Conservation (phyloP, 2,888 invertebrate genomes). For the Metallyticus violacea region DNA sequence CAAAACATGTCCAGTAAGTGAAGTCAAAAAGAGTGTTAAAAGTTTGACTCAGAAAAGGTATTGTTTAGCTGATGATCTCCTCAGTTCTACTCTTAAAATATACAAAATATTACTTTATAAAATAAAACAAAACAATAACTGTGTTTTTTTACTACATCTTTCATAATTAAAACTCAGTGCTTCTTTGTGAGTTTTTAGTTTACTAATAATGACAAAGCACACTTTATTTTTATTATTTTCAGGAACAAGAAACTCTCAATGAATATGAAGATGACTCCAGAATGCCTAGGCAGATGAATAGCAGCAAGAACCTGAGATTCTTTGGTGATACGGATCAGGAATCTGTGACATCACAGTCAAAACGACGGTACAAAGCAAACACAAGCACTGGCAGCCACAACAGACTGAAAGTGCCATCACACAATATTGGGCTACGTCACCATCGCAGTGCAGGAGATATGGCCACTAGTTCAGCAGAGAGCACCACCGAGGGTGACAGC, state of each 20-base stretch:
- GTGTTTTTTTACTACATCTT: no score
- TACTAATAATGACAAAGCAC: no score
- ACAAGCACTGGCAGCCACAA: conserved; percentile 36
- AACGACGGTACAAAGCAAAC: conserved; percentile 30
- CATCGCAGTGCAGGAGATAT: conserved; percentile 32
- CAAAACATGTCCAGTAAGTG: no score
- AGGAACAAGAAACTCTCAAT: background rate
- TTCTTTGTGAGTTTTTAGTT: no score
- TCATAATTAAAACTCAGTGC: no score
- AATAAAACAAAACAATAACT: no score
- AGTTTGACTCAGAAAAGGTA: no score
- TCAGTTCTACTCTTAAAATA: no score
- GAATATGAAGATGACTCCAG: conserved; percentile 4
- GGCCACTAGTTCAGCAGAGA: conserved; percentile 44
- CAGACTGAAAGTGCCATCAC: conserved; percentile 20
- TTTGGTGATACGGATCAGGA: conserved; percentile 82
- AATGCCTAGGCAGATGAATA: background rate
- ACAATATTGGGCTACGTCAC: conserved; percentile 15
- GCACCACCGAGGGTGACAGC: conserved; percentile 49
- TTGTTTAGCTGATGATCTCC: no score
- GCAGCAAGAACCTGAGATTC: conserved; percentile 68
- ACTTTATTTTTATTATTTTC: no score
- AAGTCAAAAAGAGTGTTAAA: no score
- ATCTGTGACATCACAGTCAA: conserved; percentile 52
- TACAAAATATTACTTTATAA: no score